phyloP scores from a whole-genome alignment of 2,113 vertebrate genomes.

The Psilopogon haemacephalus region DNA sequence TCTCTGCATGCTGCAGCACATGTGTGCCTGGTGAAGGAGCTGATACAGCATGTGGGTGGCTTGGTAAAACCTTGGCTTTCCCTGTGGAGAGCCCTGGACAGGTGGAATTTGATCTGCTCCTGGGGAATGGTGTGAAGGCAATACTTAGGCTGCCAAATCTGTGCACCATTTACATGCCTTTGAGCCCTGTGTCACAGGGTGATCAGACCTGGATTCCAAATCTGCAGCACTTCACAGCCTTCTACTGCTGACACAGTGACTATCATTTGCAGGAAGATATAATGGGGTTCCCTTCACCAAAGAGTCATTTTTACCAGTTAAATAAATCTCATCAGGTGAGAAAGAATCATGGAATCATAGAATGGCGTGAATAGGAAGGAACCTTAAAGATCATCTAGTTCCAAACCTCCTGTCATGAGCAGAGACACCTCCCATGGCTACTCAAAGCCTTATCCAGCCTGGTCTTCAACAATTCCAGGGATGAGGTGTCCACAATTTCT shows the following conservation, averaged over 20 bases:
- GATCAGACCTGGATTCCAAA: neutral
- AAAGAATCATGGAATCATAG: neutral
- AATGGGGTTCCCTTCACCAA: neutral
- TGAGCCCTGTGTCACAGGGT: neutral
- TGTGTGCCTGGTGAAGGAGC: neutral
- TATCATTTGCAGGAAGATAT: neutral
- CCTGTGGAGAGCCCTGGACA: neutral
- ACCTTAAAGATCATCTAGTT: too few species aligned
- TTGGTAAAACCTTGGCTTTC: neutral
- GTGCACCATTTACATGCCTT: neutral
- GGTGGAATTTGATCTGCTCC: neutral
- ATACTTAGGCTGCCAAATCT: neutral
- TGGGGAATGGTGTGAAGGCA: neutral
- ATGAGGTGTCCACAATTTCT: too few species aligned
- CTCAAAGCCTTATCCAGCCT: too few species aligned
- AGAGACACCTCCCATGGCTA: too few species aligned
- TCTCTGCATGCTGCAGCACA: neutral
- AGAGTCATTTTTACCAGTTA: slow-evolving; percentile 17
- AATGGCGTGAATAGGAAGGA: too few species aligned
- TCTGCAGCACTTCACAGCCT: neutral
- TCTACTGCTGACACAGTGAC: neutral
- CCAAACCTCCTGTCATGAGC: too few species aligned
- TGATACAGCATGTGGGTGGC: rapidly evolving
- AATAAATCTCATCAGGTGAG: neutral
- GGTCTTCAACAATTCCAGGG: too few species aligned